These are phyloP conservation scores for Patagioenas fasciata DNA, from an alignment of 2,113 vertebrate genomes.

Conservation along the genomic window DNA sequence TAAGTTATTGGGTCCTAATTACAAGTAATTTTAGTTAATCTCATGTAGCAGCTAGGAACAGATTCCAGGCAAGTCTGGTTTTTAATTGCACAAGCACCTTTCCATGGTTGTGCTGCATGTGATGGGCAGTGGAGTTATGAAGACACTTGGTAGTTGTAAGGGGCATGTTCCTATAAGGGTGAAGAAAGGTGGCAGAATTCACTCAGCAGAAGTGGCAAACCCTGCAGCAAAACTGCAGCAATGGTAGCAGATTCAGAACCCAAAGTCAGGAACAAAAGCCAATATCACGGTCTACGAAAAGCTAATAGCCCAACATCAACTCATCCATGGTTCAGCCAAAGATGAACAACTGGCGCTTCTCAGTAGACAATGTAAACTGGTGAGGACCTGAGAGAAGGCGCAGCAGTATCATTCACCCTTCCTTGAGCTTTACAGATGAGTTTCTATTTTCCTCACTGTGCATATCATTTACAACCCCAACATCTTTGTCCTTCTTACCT, in stretches of 20 bases:
- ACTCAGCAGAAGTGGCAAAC: neutral
- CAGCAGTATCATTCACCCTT: neutral
- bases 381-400: neutral
- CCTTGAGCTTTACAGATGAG: neutral
- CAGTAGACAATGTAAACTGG: neutral
- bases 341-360: fast-evolving
- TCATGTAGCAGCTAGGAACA: neutral
- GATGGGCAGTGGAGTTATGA: neutral
- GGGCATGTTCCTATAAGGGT: fast-evolving
- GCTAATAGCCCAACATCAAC: neutral
- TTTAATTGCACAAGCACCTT: neutral
- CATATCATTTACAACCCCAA: neutral
- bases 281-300: neutral
- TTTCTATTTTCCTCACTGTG: neutral
- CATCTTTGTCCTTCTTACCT: neutral
- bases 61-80: neutral
- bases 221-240: neutral
- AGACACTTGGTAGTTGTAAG: neutral
- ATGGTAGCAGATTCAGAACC: neutral
- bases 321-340: neutral
- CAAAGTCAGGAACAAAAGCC: neutral
- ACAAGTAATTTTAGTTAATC: neutral
- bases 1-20: neutral
- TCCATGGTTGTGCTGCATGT: fast-evolving
- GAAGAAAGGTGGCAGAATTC: neutral